Percentiles rank a stretch among this genome's conserved stretches.
These are phyloP conservation scores for Eonycteris spelaea DNA, from an alignment of 2,113 vertebrate species.

Conservation along the genomic window DNA sequence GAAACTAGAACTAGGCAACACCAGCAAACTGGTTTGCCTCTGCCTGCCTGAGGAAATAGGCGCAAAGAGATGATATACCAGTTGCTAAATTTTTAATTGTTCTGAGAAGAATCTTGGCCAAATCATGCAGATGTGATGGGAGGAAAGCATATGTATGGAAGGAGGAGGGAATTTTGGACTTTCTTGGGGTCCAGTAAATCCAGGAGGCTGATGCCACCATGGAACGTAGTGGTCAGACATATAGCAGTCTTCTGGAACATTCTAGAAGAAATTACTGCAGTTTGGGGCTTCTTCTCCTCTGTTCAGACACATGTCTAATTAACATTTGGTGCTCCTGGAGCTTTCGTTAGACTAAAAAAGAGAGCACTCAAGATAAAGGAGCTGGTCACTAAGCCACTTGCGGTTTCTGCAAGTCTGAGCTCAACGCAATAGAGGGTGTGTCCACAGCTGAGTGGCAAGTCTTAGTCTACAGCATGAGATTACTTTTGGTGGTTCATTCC, in stretches of 20 bases:
- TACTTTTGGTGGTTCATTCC: not conserved
- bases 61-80: not conserved
- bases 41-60: not conserved
- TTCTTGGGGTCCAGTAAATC: not conserved
- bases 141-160: not conserved
- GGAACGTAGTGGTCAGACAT: not conserved
- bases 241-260: not conserved
- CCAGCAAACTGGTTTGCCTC: not conserved
- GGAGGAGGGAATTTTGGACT: not conserved
- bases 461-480: not conserved
- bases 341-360: not conserved
- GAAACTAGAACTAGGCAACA: not conserved
- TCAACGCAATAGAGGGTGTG: not conserved
- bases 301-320: not conserved
- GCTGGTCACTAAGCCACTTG: not conserved
- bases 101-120: not conserved
- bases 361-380: not conserved
- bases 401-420: not conserved
- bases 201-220: not conserved
- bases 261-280: not conserved
- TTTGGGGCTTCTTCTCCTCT: not conserved
- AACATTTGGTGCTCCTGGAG: not conserved
- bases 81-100: not conserved
- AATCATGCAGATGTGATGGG: not conserved
- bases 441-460: not conserved